These are phyloP conservation scores for Ceratoteleas bidentatus DNA, from an alignment of 1,140 invertebrate genomes.

Conservation along the genomic window DNA sequence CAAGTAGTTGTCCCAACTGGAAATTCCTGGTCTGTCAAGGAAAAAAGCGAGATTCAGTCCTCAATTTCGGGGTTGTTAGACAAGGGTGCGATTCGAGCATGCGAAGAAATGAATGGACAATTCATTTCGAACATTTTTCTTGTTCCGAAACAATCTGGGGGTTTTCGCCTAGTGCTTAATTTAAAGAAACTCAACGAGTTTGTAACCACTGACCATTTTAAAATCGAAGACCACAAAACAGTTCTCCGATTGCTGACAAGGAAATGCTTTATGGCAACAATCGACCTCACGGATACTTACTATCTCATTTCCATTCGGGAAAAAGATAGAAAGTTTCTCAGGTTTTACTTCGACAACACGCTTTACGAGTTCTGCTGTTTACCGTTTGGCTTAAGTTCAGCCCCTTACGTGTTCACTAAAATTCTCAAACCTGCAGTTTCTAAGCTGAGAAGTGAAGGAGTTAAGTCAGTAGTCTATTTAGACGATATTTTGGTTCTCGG, in stretches of 20 bases:
- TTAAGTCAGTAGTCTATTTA: slow-evolving; percentile 18
- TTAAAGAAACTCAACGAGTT: slow-evolving; percentile 8
- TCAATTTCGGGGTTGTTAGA: neutral
- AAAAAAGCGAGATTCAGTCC: slow-evolving; percentile 5
- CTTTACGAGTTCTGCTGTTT: slow-evolving; percentile 53
- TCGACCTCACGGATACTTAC: slow-evolving; percentile 56
- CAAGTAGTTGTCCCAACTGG: slow-evolving; percentile 14
- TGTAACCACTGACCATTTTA: slow-evolving; percentile 11
- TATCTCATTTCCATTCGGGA: slow-evolving; percentile 44
- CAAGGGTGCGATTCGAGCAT: neutral
- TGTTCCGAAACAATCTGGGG: slow-evolving; percentile 11
- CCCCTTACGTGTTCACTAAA: slow-evolving; percentile 48
- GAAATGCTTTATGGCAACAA: slow-evolving; percentile 46
- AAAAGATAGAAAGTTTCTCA: slow-evolving; percentile 48
- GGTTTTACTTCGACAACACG: slow-evolving; percentile 28
- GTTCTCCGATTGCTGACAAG: slow-evolving; percentile 11
- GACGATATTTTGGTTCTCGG: slow-evolving; percentile 31
- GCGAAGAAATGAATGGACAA: neutral
- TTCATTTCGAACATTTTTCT: slow-evolving; percentile 21
- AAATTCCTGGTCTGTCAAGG: slow-evolving; percentile 2
- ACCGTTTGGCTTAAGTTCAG: slow-evolving; percentile 43
- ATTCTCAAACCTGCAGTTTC: slow-evolving; percentile 33
- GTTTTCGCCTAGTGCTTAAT: slow-evolving; percentile 15
- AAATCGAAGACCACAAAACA: slow-evolving; percentile 20
- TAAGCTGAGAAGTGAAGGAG: neutral